A percentile compares a stretch with the other conserved stretches of the same genome.
phyloP scores from a whole-genome alignment of 2,113 vertebrate species.

The Macrotus californicus region DNA sequence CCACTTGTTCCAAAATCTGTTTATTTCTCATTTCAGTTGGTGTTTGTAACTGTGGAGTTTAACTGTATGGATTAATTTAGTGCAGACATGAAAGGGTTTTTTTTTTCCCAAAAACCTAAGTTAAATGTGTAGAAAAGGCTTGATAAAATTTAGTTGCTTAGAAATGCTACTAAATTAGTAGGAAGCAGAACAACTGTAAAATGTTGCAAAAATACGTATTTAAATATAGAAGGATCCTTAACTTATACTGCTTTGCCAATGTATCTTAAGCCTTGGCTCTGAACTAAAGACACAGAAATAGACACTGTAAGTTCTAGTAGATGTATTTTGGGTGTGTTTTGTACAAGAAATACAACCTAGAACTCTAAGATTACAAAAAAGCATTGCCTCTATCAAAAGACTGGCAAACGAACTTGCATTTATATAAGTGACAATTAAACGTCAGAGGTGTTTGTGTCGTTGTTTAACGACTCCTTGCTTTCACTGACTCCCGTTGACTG shows the following conservation, averaged over 20 bases:
- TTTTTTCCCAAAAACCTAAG: not conserved
- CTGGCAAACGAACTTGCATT: not conserved
- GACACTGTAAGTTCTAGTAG: slow-evolving; percentile 30
- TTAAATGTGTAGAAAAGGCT: not conserved
- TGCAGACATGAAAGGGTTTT: not conserved
- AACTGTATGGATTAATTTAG: not conserved
- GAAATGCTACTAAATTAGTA: slow-evolving; percentile 28
- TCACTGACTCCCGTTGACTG: not conserved
- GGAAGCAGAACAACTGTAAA: slow-evolving; percentile 22
- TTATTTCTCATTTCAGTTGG: not conserved
- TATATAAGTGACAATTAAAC: not conserved
- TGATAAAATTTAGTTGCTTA: not conserved
- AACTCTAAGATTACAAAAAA: slow-evolving; percentile 14
- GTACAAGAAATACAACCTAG: not conserved
- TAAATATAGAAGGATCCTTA: slow-evolving; percentile 24
- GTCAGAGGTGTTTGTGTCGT: not conserved
- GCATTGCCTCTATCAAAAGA: not conserved
- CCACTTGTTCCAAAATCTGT: not conserved
- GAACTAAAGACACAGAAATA: slow-evolving; percentile 13
- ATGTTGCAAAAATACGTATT: not conserved
- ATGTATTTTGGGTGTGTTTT: not conserved
- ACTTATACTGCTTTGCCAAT: not conserved
- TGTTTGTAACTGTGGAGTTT: not conserved
- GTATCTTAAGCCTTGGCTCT: slow-evolving; percentile 11
- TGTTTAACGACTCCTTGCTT: not conserved